Conservation (phyloP, 64 coral and sea anemone genomes). For the Exaiptasia diaphana region DNA sequence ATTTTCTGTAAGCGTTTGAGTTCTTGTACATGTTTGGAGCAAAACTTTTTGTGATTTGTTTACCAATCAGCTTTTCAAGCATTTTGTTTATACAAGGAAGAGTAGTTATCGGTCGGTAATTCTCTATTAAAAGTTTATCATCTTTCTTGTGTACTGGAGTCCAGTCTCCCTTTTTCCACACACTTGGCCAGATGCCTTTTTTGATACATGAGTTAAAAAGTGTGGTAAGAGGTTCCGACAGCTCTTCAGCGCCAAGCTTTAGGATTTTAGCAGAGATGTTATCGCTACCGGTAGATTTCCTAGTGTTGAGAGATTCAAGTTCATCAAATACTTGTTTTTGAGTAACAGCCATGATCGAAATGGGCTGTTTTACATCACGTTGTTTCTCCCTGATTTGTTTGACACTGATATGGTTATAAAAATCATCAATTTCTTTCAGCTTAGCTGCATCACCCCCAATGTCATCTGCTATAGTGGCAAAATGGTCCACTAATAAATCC, state of each 20-base stretch:
- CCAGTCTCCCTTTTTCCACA: neutral
- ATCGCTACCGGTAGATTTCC: too few species aligned
- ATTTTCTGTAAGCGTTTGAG: slow-evolving; percentile 12
- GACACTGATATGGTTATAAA: neutral
- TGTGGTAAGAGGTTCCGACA: too few species aligned
- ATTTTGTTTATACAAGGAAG: slow-evolving; percentile 21
- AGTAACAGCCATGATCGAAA: too few species aligned
- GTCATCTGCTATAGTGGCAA: neutral
- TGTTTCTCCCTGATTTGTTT: neutral
- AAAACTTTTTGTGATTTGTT: slow-evolving; percentile 22
- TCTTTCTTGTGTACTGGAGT: slow-evolving; percentile 9
- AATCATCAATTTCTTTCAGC: neutral
- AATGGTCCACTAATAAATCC: neutral
- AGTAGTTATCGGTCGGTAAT: slow-evolving; percentile 25
- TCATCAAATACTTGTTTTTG: too few species aligned
- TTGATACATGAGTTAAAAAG: too few species aligned
- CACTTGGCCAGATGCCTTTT: neutral
- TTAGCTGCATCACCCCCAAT: neutral
- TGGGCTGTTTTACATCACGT: neutral
- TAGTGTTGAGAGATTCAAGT: too few species aligned
- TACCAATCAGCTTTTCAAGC: slow-evolving; percentile 24
- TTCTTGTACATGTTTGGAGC: neutral
- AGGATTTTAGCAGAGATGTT: too few species aligned
- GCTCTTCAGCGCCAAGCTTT: too few species aligned
- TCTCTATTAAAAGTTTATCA: slow-evolving; percentile 12